Percentiles rank a stretch among this genome's conserved stretches.
These are phyloP conservation scores for Eremophila alpestris DNA, from an alignment of 2,797 vertebrate species.

Conservation along the genomic window DNA sequence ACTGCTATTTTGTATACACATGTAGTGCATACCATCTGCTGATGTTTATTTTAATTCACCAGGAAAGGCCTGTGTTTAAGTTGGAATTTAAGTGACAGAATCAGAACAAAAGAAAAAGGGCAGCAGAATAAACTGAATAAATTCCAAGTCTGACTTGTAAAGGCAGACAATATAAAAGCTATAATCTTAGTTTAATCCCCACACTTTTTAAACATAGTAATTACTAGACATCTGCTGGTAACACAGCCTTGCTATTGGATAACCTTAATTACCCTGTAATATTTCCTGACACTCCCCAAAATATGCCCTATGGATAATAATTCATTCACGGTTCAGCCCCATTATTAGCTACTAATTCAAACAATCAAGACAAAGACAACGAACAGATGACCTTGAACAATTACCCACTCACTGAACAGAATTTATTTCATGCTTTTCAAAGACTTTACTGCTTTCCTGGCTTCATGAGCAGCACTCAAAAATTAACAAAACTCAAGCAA, in stretches of 20 bases:
- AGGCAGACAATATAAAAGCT: constrained; percentile 88
- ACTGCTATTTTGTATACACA: constrained; percentile 68
- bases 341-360: constrained; percentile 82
- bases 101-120: constrained; percentile 77
- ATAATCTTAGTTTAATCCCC: constrained; percentile 79
- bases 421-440: constrained; percentile 77
- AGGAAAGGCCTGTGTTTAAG: constrained; percentile 75
- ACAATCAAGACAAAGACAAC: constrained; percentile 77
- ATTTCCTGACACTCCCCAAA: constrained; percentile 81
- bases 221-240: constrained; percentile 81
- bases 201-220: constrained; percentile 80
- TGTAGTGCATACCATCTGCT: constrained; percentile 70
- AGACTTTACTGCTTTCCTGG: constrained; percentile 52
- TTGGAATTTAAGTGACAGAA: constrained; percentile 75
- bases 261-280: constrained; percentile 81
- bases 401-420: constrained; percentile 71
- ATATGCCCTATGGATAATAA: constrained; percentile 78
- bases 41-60: constrained; percentile 75
- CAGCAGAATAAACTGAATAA: constrained; percentile 76
- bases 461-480: constrained; percentile 47
- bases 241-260: constrained; percentile 77
- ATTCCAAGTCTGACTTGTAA: constrained; percentile 80
- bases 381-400: constrained; percentile 79
- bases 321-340: constrained; percentile 83
- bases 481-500: constrained; percentile 48